Percentiles rank a stretch among this genome's conserved stretches.
Evolutionary conservation across 2,113 vertebrate species (phyloP).

Genomic region (Plecotus auritus): DNA sequence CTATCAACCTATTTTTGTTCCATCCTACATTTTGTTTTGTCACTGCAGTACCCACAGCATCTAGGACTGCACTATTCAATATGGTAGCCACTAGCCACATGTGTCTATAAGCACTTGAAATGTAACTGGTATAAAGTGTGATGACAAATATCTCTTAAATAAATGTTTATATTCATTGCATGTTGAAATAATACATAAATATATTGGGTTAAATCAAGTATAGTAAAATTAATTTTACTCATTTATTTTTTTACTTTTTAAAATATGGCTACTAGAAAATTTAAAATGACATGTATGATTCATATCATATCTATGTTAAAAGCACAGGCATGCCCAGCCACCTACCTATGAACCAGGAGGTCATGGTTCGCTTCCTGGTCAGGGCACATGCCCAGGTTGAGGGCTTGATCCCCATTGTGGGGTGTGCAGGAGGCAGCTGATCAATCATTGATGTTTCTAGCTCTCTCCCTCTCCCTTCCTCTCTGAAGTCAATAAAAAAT

Average conservation of each 20-base stretch:
- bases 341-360: too few species aligned
- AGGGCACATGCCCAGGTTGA: too few species aligned
- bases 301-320: background rate
- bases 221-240: background rate
- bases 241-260: background rate
- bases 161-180: background rate
- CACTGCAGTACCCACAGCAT: background rate
- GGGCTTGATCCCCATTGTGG: too few species aligned
- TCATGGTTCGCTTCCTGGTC: too few species aligned
- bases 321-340: background rate
- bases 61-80: background rate
- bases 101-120: background rate
- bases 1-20: background rate
- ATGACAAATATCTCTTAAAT: background rate
- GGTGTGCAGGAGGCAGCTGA: too few species aligned
- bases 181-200: background rate
- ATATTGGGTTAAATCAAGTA: background rate
- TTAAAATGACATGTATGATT: background rate
- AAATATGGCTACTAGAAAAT: background rate
- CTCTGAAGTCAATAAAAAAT: too few species aligned
- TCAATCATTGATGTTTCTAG: too few species aligned
- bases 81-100: background rate
- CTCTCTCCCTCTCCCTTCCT: too few species aligned
- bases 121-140: background rate
- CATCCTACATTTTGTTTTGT: background rate